Conservation (phyloP, 2,888 invertebrate genomes). For the Aplocera efformata region DNA sequence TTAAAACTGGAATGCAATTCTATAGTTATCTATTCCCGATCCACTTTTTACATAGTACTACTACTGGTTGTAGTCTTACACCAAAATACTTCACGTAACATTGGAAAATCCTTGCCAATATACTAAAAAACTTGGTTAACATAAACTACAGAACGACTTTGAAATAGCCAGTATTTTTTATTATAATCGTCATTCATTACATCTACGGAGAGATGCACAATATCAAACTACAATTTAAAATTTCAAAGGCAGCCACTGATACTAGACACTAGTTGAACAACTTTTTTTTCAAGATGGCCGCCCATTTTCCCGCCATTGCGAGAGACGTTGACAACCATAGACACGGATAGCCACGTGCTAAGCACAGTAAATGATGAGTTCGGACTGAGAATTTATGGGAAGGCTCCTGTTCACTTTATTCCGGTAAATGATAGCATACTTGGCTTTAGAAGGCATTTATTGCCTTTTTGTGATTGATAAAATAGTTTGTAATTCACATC, state of each 20-base stretch:
- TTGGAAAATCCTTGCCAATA: no score
- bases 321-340: conserved; percentile 51
- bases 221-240: conserved; percentile 37
- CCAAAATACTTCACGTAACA: no score
- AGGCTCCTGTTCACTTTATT: conserved; percentile 23
- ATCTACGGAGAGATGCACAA: background rate
- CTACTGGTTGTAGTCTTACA: no score
- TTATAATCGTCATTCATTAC: conserved; percentile 1
- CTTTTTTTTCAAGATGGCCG: conserved; percentile 69
- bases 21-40: no score
- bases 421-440: conserved; percentile 4
- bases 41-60: no score
- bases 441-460: conserved; percentile 2
- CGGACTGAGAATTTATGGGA: conserved; percentile 35
- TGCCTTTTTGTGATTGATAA: conserved; percentile 1
- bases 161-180: no score
- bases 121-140: no score
- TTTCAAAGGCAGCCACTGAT: conserved; percentile 27
- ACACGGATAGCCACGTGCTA: conserved; percentile 56
- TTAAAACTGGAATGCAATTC: no score
- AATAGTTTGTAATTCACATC: no score
- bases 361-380: conserved; percentile 44
- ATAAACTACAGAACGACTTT: no score
- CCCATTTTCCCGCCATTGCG: conserved; percentile 47
- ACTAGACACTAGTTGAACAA: conserved; percentile 48